These are phyloP conservation scores for Arizona elegans DNA, from an alignment of 2,113 vertebrate species.

Conservation along the genomic window DNA sequence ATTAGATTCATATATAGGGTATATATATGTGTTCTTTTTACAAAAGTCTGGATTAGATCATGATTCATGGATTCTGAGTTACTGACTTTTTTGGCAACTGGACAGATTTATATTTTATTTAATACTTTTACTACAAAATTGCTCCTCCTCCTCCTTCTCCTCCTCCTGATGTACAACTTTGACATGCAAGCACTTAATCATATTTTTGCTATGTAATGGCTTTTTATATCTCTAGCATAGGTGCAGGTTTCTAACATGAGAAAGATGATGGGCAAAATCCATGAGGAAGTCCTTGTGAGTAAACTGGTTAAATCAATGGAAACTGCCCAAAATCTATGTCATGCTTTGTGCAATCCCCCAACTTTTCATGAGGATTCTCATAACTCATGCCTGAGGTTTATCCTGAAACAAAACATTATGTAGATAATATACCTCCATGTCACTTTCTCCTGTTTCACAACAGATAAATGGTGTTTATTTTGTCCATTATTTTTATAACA, in stretches of 20 bases:
- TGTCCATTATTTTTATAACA: constrained; percentile 29
- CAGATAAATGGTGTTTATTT: constrained; percentile 32
- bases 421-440: constrained; percentile 2
- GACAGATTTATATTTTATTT: neutral
- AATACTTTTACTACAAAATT: neutral
- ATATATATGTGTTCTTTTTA: neutral
- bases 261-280: neutral
- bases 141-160: too few relatives aligned
- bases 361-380: neutral
- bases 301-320: neutral
- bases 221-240: neutral
- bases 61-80: constrained; percentile 6
- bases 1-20: neutral
- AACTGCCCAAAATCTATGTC: neutral
- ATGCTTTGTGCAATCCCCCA: neutral
- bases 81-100: constrained; percentile 3
- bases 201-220: neutral
- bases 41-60: neutral
- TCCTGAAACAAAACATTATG: neutral
- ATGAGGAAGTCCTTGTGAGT: neutral
- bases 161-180: neutral
- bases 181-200: neutral
- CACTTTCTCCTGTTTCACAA: constrained; percentile 26
- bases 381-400: neutral
- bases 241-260: neutral